These are phyloP conservation scores for Tetrax tetrax DNA, from an alignment of 2,113 vertebrate species.

Conservation along the genomic window DNA sequence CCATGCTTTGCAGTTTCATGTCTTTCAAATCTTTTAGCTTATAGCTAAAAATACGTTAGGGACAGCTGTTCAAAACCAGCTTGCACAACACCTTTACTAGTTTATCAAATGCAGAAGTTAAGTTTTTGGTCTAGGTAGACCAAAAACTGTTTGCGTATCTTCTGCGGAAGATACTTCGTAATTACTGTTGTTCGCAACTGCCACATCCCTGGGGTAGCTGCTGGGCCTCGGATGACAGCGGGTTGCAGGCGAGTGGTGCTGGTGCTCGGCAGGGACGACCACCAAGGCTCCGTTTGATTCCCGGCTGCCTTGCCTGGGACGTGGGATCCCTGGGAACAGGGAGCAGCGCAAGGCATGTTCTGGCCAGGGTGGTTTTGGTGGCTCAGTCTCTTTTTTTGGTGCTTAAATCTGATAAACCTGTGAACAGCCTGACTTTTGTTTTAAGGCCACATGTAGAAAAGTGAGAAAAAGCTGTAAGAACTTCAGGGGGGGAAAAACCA, in stretches of 20 bases:
- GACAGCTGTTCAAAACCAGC: neutral
- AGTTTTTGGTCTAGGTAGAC: neutral
- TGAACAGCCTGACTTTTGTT: neutral
- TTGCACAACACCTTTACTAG: neutral
- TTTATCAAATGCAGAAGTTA: neutral
- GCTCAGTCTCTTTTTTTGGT: neutral
- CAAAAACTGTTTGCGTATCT: neutral
- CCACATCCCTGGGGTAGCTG: neutral
- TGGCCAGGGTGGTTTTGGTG: neutral
- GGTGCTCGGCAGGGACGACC: neutral
- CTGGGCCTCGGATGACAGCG: rapidly evolving
- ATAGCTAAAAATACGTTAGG: neutral
- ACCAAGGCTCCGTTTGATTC: rapidly evolving
- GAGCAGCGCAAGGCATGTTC: rapidly evolving
- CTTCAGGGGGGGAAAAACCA: rapidly evolving
- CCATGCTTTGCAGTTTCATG: neutral
- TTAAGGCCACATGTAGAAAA: neutral
- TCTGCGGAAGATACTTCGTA: neutral
- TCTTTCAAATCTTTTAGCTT: neutral
- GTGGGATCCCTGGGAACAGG: neutral
- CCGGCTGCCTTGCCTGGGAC: no score
- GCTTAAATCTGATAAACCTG: neutral
- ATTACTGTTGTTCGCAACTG: neutral
- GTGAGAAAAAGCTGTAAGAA: neutral
- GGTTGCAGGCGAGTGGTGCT: rapidly evolving